Evolutionary conservation across 2,797 vertebrate genomes (phyloP).

Genomic region (Huso huso): DNA sequence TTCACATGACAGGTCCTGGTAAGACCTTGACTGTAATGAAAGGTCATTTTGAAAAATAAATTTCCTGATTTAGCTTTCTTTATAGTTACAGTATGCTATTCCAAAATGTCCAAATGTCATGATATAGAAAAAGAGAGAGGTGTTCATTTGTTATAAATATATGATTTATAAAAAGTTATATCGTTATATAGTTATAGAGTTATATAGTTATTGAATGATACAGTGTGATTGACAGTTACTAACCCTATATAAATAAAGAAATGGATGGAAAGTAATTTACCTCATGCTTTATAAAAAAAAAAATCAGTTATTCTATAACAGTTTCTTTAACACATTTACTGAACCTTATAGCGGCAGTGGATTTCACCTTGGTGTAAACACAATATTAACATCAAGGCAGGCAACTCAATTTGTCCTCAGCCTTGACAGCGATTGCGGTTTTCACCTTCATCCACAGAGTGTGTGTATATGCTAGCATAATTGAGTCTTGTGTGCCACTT

Average conservation of each 20-base stretch:
- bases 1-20: too few species aligned
- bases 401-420: constrained; percentile 12
- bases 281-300: constrained; percentile 6
- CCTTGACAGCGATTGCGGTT: constrained; percentile 13
- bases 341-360: neutral
- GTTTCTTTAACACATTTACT: constrained; percentile 12
- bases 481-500: constrained; percentile 6
- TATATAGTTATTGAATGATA: neutral
- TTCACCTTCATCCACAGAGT: constrained; percentile 9
- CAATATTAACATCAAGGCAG: constrained; percentile 14
- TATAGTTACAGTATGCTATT: too few species aligned
- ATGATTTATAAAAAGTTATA: neutral
- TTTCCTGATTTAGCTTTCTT: too few species aligned
- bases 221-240: neutral
- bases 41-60: too few species aligned
- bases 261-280: neutral
- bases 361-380: constrained; percentile 16
- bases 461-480: constrained; percentile 4
- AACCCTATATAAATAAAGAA: neutral
- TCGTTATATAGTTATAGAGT: too few species aligned
- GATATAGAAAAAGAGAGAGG: too few species aligned
- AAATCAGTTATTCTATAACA: constrained; percentile 8
- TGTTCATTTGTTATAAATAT: too few species aligned
- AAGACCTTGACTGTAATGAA: too few species aligned
- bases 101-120: too few species aligned